Conservation (phyloP, 2,888 invertebrate genomes). For the Agriopis marginaria region DNA sequence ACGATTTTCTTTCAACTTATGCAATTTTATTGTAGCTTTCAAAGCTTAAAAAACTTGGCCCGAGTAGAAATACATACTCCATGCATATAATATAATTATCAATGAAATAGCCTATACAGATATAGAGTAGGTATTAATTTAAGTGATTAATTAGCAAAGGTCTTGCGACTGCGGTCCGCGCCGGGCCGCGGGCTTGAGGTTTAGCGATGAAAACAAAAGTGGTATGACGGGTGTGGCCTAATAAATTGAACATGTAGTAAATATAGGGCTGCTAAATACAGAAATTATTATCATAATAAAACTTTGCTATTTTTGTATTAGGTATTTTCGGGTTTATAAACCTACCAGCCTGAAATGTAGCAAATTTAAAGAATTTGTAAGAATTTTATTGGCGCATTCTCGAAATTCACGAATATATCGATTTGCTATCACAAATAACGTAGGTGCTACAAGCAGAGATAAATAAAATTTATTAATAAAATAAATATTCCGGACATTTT, state of each 20-base stretch:
- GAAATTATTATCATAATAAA: not conserved
- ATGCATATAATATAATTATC: slow-evolving; percentile 5
- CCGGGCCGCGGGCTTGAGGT: slow-evolving; percentile 17
- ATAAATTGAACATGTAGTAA: not conserved
- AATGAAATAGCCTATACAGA: not conserved
- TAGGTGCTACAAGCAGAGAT: not conserved
- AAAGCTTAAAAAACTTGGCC: too few species aligned
- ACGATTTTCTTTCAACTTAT: too few species aligned
- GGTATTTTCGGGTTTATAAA: too few species aligned
- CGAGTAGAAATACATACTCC: not conserved
- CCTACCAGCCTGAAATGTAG: too few species aligned
- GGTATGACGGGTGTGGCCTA: slow-evolving; percentile 31
- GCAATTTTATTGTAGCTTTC: too few species aligned
- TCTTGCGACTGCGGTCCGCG: slow-evolving; percentile 31
- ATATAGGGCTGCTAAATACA: slow-evolving; percentile 2
- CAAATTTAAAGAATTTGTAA: too few species aligned
- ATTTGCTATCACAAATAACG: not conserved
- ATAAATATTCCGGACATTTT: too few species aligned
- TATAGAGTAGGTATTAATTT: slow-evolving; percentile 15
- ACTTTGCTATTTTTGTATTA: too few species aligned
- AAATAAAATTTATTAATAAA: too few species aligned
- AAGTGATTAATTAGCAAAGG: slow-evolving; percentile 40
- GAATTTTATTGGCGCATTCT: not conserved
- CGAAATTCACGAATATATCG: not conserved
- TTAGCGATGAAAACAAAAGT: slow-evolving; percentile 45